Evolutionary conservation across 2,888 invertebrate genomes (phyloP), one percentile per base, ranked within the genome.

Genomic region (Hyposoter didymator): DNA sequence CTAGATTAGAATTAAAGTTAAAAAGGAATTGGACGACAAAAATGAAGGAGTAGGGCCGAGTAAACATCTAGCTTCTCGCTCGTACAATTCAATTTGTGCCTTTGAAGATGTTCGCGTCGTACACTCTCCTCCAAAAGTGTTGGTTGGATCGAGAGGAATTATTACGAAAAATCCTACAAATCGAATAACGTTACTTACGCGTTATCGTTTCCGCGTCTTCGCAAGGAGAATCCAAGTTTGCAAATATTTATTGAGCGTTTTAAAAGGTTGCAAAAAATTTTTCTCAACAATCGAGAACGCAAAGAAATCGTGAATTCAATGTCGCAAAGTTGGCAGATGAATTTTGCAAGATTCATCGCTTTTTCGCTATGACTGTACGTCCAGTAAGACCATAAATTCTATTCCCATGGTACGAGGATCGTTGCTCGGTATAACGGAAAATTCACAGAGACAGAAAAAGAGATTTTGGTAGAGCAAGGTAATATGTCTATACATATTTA

Each of bases 401-500:
- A 67, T 67, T 67, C 43, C 12, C 19, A 12, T 43, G 43, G 39
- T 22, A 67, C 39, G 67, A 39, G n/a, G 1, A 19, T 67, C 19
- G 67, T 6, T 67, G 39, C 39, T 67, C 39, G 67, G 4, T 67
- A 22, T 67, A 67, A 43, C 67, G 39, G 43, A 67, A 67, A 67
- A 67, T 64, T 39, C 35, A 59, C 22, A 28, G 59, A 59, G 59
- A 59, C 0, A 28, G 59, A 59, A 28, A 59, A 28, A 59, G 59
- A 59, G 59, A 22, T 22, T 67, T 67, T 43, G 43, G 39, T 43
- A 43, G 2, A 43, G 12, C 39, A 19, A 43, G 28, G 5, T 8
- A 28, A 32, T 47, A 69, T 69, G 17, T 47, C 67, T 67, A 12
- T 67, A 67, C 39, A 52, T 66, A 79, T 62, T 66, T 66, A 69